Evolutionary conservation across 2,113 vertebrate species (phyloP), one percentile per base, ranked within the genome.

Genomic region (Misgurnus mizolepis): DNA sequence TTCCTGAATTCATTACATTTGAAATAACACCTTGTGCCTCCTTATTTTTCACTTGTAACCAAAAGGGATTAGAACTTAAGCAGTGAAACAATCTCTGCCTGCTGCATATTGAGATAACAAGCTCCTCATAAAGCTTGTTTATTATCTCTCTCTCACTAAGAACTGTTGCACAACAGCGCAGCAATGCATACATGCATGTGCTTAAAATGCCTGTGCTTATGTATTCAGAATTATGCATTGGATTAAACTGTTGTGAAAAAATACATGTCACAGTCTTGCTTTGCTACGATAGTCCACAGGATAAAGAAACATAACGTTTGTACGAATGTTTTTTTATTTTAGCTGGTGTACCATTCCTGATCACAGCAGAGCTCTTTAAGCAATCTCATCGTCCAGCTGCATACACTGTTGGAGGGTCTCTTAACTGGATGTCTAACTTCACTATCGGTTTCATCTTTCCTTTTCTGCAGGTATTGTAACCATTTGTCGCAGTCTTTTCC

Each of bases 371-470:
- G 87, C 92, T 97, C 60, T 97, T 97, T 69, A 96, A 85, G 27
- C 95, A 97, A 87, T 96, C 96, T 0, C 95, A 96, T 73, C 94
- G 95, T 0, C 94, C 95, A 0, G 94, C 96, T 0, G 96, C 95
- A 72, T 97, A 95, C 87, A 95, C 94, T 0, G 89, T 97, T 0
- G 95, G 95, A 47, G 96, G 95, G 0, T 94, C 94, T 2, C 93
- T 97, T 78, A 96, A 96, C 91, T 97, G 96, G 95, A 73, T 97
- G 76, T 96, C 95, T 76, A 97, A 97, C 89, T 97, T 97, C 87
- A 95, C 94, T 0, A n/a, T 97, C 0, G 96, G 96, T 78, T 95
- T 97, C 34, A 80, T 96, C 80, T 97, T 97, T 86, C 96, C 96
- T 8, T 97, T 97, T 86, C 71, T 97, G 80, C 96, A 97, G 94